These are phyloP conservation scores for Tokudaia muenninki DNA, from an alignment of 2,797 vertebrate species.

Conservation along the genomic window DNA sequence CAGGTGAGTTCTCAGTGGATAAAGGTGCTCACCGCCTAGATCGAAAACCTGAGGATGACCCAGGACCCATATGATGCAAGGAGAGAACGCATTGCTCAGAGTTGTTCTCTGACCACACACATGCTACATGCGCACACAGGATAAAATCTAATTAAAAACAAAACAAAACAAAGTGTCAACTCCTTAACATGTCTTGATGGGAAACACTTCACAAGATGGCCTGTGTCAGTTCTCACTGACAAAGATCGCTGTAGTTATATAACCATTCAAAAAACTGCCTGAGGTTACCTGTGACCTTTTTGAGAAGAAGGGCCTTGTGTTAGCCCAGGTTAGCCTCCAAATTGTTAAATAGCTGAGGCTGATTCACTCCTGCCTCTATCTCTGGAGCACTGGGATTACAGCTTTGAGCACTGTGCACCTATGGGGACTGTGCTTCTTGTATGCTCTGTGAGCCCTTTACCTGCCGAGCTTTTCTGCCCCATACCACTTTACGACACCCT, in stretches of 20 bases:
- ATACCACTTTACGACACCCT: neutral
- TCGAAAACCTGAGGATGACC: neutral
- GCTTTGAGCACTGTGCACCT: neutral
- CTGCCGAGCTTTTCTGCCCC: neutral
- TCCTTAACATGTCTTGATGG: neutral
- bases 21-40: neutral
- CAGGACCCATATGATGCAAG: neutral
- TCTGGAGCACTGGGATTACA: neutral
- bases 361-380: neutral
- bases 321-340: neutral
- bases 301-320: neutral
- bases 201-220: too few species aligned
- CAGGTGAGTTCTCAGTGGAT: neutral
- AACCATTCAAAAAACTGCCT: neutral
- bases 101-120: neutral
- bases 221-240: neutral
- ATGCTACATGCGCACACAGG: neutral
- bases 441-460: too few species aligned
- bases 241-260: neutral
- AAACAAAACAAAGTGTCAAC: neutral
- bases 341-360: neutral
- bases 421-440: neutral
- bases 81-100: neutral
- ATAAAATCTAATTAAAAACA: too few species aligned
- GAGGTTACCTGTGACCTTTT: neutral